Evolutionary conservation across 2,113 vertebrate species (phyloP).

Genomic region (Merops nubicus): DNA sequence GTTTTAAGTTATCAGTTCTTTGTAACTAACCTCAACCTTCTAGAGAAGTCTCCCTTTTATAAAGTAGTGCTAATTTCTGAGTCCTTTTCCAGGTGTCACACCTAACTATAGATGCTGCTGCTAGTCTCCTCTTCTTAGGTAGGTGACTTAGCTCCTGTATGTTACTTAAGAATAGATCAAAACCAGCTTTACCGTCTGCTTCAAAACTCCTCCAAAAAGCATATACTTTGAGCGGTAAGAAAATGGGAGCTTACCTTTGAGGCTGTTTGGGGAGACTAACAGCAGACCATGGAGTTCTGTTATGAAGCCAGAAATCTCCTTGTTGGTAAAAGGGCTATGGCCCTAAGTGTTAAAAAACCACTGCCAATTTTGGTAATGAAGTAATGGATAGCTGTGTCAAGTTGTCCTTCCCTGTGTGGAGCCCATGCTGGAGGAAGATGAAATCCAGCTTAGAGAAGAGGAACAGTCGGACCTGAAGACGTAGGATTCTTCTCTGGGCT

Average conservation of each 20-base stretch:
- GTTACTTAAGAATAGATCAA: background rate
- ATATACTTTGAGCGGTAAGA: background rate
- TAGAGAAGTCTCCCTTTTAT: background rate
- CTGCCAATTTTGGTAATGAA: background rate
- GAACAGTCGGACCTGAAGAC: background rate
- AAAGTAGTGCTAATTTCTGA: background rate
- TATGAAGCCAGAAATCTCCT: background rate
- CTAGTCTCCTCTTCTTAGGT: background rate
- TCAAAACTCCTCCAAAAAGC: background rate
- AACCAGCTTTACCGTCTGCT: background rate
- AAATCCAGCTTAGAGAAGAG: background rate
- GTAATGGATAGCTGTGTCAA: background rate
- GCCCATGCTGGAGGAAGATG: accelerated
- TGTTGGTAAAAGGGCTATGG: background rate
- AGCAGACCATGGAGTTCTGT: background rate
- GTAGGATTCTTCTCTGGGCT: accelerated
- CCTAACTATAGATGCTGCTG: background rate
- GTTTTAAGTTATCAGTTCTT: background rate
- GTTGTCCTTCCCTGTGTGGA: background rate
- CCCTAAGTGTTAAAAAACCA: background rate
- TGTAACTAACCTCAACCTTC: background rate
- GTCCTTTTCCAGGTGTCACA: background rate
- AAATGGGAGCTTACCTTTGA: background rate
- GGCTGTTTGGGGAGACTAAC: background rate
- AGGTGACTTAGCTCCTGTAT: background rate